Evolutionary conservation across 2,888 invertebrate genomes (phyloP).

Genomic region (Oscheius sp.): DNA sequence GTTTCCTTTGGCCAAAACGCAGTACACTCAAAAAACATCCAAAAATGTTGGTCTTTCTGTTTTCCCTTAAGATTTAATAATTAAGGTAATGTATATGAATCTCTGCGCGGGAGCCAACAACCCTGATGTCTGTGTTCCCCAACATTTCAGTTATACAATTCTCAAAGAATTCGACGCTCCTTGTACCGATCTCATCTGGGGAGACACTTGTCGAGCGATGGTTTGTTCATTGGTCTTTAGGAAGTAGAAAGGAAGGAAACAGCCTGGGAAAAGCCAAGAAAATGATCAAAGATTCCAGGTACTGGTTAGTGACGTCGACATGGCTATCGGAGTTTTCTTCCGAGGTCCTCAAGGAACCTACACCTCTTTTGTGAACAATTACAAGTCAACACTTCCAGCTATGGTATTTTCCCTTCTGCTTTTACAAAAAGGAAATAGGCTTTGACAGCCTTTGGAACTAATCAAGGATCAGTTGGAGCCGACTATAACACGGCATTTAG

Average conservation of each 20-base stretch:
- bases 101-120: constrained; percentile 13
- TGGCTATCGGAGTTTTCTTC: constrained; percentile 12
- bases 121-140: constrained; percentile 12
- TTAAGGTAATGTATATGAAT: constrained; percentile 12
- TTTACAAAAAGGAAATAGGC: background rate
- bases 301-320: background rate
- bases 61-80: background rate
- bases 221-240: background rate
- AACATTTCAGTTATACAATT: constrained; percentile 9
- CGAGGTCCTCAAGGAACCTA: background rate
- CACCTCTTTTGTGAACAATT: background rate
- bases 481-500: constrained; percentile 6
- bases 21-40: background rate
- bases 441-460: constrained; percentile 1
- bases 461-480: background rate
- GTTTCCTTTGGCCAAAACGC: background rate
- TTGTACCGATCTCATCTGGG: constrained; percentile 11
- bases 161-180: background rate
- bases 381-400: background rate
- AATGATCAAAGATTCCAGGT: no score
- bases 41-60: constrained; percentile 15
- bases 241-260: background rate
- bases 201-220: constrained; percentile 1
- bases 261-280: no score
- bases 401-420: background rate